Percentiles rank a stretch among this genome's conserved stretches.
Conservation (phyloP, 2,888 invertebrate species). For the Platycheirus albimanus region DNA sequence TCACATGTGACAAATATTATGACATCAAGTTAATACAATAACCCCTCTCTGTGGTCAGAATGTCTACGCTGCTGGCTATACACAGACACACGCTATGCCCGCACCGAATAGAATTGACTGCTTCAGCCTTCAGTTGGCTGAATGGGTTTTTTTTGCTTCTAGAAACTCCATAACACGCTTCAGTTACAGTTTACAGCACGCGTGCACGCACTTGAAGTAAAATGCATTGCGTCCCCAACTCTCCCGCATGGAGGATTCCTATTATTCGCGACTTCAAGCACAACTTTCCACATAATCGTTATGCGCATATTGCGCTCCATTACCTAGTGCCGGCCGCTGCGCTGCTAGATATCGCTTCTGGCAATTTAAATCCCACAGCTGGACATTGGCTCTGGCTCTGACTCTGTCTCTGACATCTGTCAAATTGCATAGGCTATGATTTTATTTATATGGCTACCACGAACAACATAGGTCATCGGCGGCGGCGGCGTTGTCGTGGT, state of each 20-base stretch:
- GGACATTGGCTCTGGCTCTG: no score
- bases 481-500: no score
- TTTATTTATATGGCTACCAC: slow-evolving; percentile 52
- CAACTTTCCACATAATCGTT: slow-evolving; percentile 59
- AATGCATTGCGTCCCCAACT: slow-evolving; percentile 45
- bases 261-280: slow-evolving; percentile 13
- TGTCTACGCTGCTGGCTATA: slow-evolving; percentile 53
- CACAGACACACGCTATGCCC: background rate
- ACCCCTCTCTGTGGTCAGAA: slow-evolving; percentile 50
- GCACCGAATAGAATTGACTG: background rate
- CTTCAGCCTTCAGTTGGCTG: slow-evolving; percentile 26
- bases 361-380: slow-evolving; percentile 29
- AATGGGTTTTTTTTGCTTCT: background rate
- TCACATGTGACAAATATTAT: slow-evolving; percentile 57
- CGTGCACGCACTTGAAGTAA: slow-evolving; percentile 55
- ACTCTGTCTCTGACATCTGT: slow-evolving; percentile 33
- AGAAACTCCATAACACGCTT: slow-evolving; percentile 38
- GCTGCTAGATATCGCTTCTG: background rate
- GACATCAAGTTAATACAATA: slow-evolving; percentile 48
- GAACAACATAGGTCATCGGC: slow-evolving; percentile 37
- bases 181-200: slow-evolving; percentile 29
- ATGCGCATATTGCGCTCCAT: slow-evolving; percentile 40
- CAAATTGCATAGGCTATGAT: slow-evolving; percentile 41
- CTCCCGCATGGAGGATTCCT: slow-evolving; percentile 1
- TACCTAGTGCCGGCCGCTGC: slow-evolving; percentile 4